Base-by-base conservation (phyloP, 2,797 vertebrate genomes). In the Spheniscus humboldti region DNA sequence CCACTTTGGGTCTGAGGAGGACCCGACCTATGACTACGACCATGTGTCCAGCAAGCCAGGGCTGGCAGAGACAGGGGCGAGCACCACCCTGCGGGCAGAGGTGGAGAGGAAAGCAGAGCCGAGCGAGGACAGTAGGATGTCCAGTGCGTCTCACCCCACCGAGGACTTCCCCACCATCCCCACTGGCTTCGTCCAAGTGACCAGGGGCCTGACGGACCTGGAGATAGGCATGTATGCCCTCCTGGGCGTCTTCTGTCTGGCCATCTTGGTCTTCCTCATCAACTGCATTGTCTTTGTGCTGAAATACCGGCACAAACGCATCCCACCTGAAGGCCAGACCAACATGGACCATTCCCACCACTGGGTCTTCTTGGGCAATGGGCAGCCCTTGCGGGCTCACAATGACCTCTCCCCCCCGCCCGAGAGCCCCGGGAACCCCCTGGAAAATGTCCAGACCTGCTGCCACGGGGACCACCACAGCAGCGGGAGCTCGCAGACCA, bases 281-380 rank as follows among this genome's bases (percentile, higher is more conserved):
- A 99, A 99, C 98, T 99, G 99, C 96, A 99, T 99, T 12, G 99
- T 99, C 67, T 99, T 99, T 9, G 99, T 99, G 94, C 98, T 99
- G 13, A 99, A 99, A 63, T 99, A 99, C 92, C 98, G 99, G 53
- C 99, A 99, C 94, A 99, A 99, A 97, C 98, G 99, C 57, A 99
- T 99, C 95, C 99, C 99, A 0, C 99, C 99, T 0, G 99, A 99
- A 94, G 99, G 99, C 48, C 99, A 99, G 98, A 99, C 99, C 98
- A 99, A 99, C 98, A 99, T 99, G 98, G 99, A 99, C 98, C 99
- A 99, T 75, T 99, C 99, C 13, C 99, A 99, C 96, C 99, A 99
- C 97, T 99, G 99, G 99, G 99, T 99, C 96, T 99, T 99, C 97
- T 96, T 99, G 96, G 99, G 99, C 50, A 99, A 99, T 0, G 99